Percentiles rank a stretch among this genome's conserved stretches.
phyloP scores from a whole-genome alignment of 2,888 invertebrate genomes.

The Caprella mutica region DNA sequence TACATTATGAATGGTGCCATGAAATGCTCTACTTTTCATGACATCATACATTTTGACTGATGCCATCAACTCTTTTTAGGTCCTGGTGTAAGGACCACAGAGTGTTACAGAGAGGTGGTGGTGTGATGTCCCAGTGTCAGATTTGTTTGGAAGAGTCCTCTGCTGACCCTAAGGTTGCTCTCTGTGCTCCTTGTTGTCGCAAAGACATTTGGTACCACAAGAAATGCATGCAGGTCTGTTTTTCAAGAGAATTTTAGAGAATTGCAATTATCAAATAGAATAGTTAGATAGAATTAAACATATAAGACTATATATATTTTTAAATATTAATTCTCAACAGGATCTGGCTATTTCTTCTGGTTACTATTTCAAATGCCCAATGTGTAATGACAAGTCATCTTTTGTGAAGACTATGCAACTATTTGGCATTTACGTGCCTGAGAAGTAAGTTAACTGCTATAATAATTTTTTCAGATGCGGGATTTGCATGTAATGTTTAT shows the following conservation, averaged over 20 bases:
- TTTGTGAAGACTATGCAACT: conserved; percentile 53
- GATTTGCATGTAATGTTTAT: no score
- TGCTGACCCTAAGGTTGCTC: conserved; percentile 42
- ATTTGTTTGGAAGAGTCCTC: conserved; percentile 57
- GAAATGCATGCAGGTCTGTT: conserved; percentile 53
- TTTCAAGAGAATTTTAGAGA: no score
- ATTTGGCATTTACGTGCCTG: conserved; percentile 66
- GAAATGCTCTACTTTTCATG: no score
- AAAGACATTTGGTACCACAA: conserved; percentile 65
- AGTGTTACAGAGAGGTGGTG: conserved; percentile 46
- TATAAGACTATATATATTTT: no score
- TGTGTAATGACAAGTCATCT: conserved; percentile 56
- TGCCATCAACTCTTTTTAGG: no score
- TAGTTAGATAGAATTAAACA: no score
- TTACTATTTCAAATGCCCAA: conserved; percentile 70
- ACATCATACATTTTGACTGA: no score
- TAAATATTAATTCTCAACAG: no score
- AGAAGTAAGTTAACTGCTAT: conserved; percentile 48
- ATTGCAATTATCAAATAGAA: no score
- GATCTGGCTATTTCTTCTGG: conserved; percentile 61
- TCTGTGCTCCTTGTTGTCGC: conserved; percentile 65
- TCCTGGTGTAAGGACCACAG: conserved; percentile 55
- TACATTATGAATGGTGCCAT: no score
- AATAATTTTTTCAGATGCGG: no score
- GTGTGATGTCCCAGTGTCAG: conserved; percentile 46